These are phyloP conservation scores for Aspidiotus rigidus DNA, from an alignment of 2,888 invertebrate genomes.

Conservation along the genomic window DNA sequence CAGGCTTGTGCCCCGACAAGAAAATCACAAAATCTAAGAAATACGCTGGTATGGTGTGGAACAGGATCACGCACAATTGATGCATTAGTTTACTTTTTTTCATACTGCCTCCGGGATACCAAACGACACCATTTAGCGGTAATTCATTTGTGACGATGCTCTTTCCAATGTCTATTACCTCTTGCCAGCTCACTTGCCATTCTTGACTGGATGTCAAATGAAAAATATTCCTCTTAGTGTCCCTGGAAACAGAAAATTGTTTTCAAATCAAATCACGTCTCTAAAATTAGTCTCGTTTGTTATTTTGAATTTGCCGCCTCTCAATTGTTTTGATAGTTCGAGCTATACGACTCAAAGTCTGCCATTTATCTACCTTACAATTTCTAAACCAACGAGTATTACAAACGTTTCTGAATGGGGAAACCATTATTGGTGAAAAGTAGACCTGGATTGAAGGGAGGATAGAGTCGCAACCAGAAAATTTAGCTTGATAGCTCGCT, in stretches of 20 bases:
- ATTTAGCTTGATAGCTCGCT: no score
- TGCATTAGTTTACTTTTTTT: conserved; percentile 67
- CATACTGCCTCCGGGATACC: conserved; percentile 84
- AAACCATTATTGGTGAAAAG: no score
- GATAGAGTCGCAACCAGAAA: no score
- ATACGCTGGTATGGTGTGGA: conserved; percentile 85
- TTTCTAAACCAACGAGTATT: no score
- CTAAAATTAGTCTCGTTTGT: no score
- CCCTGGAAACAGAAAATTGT: conserved; percentile 44
- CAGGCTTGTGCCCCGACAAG: conserved; percentile 74
- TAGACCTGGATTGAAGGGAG: no score
- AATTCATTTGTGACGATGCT: conserved; percentile 65
- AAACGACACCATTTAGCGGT: conserved; percentile 76
- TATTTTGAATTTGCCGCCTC: not conserved
- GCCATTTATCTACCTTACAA: no score
- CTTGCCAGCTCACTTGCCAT: conserved; percentile 67
- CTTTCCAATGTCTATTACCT: conserved; percentile 71
- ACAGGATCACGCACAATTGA: conserved; percentile 70
- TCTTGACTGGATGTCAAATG: conserved; percentile 73
- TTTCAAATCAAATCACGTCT: not conserved
- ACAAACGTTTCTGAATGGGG: no score
- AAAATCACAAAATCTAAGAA: conserved; percentile 68
- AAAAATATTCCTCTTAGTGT: conserved; percentile 50
- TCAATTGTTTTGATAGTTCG: not conserved
- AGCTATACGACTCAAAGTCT: no score